These are phyloP conservation scores for Suricata suricatta DNA, from an alignment of 2,113 vertebrate genomes.

Conservation along the genomic window DNA sequence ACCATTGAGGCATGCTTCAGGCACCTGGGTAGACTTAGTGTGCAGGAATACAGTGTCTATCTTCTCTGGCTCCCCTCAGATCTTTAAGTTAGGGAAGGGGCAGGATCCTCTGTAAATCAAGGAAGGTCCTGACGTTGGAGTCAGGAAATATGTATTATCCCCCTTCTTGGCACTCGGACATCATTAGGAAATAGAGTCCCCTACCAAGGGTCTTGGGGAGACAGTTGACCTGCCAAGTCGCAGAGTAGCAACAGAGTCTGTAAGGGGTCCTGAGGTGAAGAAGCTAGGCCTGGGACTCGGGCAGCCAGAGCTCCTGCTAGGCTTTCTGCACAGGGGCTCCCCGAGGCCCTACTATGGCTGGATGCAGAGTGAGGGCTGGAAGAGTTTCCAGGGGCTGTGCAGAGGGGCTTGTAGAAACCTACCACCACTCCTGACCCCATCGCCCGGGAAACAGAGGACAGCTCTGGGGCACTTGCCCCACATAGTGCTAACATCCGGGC, in stretches of 20 bases:
- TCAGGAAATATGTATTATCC: neutral
- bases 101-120: neutral
- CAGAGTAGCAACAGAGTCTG: neutral
- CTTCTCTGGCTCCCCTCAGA: rapidly evolving
- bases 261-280: rapidly evolving
- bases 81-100: neutral
- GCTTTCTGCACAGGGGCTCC: neutral
- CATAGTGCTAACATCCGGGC: rapidly evolving
- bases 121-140: neutral
- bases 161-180: neutral
- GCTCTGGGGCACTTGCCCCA: neutral
- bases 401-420: neutral
- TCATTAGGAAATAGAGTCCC: neutral
- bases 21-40: neutral
- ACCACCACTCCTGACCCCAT: rapidly evolving
- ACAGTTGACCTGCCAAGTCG: neutral
- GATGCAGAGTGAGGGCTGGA: neutral
- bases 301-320: rapidly evolving
- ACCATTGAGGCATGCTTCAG: rapidly evolving
- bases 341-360: rapidly evolving
- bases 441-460: neutral
- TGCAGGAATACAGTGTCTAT: neutral
- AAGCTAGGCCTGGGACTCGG: too few species aligned
- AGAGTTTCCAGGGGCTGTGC: rapidly evolving
- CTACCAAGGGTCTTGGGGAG: neutral